Percentiles rank a stretch among this genome's conserved stretches.
These are phyloP conservation scores for Cremastobaeus sp. DNA, from an alignment of 2,888 invertebrate genomes.

Conservation along the genomic window DNA sequence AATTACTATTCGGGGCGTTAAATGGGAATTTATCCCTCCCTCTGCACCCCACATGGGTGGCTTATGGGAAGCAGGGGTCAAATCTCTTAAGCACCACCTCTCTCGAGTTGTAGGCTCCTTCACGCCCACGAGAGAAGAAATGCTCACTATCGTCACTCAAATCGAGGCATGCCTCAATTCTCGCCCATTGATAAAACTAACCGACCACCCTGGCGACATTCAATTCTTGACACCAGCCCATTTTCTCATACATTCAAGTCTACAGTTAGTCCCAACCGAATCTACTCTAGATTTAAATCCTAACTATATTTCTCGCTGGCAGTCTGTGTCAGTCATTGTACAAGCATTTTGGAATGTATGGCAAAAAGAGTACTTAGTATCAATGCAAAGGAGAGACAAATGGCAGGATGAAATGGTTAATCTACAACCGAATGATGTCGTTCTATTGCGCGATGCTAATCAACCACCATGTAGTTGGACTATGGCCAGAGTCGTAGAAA, in stretches of 20 bases:
- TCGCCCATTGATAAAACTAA: neutral
- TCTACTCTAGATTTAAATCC: neutral
- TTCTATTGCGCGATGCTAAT: neutral
- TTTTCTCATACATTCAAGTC: neutral
- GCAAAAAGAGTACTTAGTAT: neutral
- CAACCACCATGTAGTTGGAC: neutral
- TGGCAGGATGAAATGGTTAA: neutral
- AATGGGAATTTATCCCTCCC: neutral
- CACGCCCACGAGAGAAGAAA: neutral
- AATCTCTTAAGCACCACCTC: neutral
- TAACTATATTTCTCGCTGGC: neutral
- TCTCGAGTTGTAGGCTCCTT: neutral
- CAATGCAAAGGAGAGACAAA: neutral
- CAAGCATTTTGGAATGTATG: neutral
- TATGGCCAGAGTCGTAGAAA: too few species aligned
- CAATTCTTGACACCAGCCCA: neutral
- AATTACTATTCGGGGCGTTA: too few species aligned
- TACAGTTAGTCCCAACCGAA: neutral
- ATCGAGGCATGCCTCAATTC: neutral
- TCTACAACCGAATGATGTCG: neutral
- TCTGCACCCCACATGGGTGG: neutral
- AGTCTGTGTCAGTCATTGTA: neutral
- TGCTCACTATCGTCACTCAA: neutral
- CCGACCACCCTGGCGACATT: neutral
- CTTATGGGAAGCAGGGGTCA: neutral